phyloP scores from a whole-genome alignment of 2,113 vertebrate genomes.

The Ceratotherium simum region DNA sequence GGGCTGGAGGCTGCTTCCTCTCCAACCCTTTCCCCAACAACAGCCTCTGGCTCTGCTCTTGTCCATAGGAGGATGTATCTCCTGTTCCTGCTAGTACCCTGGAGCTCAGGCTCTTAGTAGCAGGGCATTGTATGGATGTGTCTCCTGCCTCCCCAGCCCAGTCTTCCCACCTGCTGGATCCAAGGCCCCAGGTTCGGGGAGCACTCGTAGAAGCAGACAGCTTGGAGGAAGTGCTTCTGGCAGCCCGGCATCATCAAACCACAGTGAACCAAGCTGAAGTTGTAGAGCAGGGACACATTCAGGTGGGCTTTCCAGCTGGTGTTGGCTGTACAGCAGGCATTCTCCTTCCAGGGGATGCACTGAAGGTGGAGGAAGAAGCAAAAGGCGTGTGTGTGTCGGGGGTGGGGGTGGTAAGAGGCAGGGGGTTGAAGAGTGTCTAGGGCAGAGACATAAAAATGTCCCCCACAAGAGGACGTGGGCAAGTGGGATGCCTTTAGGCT shows the following conservation, averaged over 20 bases:
- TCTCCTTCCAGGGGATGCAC: slow-evolving; percentile 93
- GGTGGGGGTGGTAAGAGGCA: background rate
- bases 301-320: slow-evolving; percentile 90
- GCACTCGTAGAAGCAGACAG: slow-evolving; percentile 95
- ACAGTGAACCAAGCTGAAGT: slow-evolving; percentile 95
- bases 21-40: background rate
- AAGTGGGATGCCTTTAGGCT: background rate
- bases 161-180: slow-evolving; percentile 88
- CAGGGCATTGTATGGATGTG: rapidly evolving
- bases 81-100: background rate
- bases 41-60: background rate
- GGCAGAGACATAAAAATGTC: background rate
- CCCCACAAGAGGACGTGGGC: background rate
- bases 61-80: background rate
- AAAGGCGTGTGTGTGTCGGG: background rate
- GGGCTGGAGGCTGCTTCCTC: background rate
- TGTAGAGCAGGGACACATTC: slow-evolving; percentile 91
- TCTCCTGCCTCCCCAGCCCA: background rate
- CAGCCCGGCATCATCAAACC: slow-evolving; percentile 88
- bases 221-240: slow-evolving; percentile 94
- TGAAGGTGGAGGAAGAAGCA: slow-evolving; percentile 57
- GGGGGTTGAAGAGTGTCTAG: background rate
- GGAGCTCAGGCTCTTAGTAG: background rate
- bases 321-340: slow-evolving; percentile 92
- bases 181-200: slow-evolving; percentile 97